Evolutionary conservation across 2,888 invertebrate species (phyloP), one percentile per base, ranked within the genome.

Genomic region (Ochropleura leucogaster): DNA sequence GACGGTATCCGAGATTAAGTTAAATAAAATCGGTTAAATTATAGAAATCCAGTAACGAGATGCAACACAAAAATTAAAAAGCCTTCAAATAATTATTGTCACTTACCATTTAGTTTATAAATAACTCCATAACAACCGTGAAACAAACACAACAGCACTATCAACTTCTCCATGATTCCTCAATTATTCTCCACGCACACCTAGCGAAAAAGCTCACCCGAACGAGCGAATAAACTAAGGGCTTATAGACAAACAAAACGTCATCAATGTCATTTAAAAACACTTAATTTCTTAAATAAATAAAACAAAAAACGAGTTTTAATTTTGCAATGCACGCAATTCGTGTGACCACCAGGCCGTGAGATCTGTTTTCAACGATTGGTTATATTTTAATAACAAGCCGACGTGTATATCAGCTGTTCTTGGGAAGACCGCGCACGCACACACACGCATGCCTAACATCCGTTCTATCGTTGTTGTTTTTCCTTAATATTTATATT

Each of bases 41-140:
- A 2, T 55, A 12, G 20, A 1, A 12, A 4, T 20, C 2, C 5
- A 1, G 8, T 8, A 3, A 14, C 16, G 16, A n/a, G 14, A n/a
- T 3, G 40, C 4, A 63, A 44, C 20, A 64, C n/a, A 46, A 46
- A 14, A 47, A 64, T 30, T 8, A 51, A n/a, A 53, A 30, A 6
- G 30, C 3, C 12, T 1, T 67, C 20, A 42, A 44, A n/a, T 30
- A 72, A 59, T 30, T 68, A 68, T 10, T 14, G 1, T 14, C 20
- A 73, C 74, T 74, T 40, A 73, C 74, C 73, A 49, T 74, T 74
- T 3, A 74, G 73, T 12, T 10, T 16, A 30, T 74, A 74, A 46
- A 74, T 74, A 4, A 72, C 74, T 63, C 74, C 74, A 73, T n/a
- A 74, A 63, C 73, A 74, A 8, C 47, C 47, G 30, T 74, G 74